Conservation (phyloP, 1,140 invertebrate genomes). For the Drosophila suzukii region DNA sequence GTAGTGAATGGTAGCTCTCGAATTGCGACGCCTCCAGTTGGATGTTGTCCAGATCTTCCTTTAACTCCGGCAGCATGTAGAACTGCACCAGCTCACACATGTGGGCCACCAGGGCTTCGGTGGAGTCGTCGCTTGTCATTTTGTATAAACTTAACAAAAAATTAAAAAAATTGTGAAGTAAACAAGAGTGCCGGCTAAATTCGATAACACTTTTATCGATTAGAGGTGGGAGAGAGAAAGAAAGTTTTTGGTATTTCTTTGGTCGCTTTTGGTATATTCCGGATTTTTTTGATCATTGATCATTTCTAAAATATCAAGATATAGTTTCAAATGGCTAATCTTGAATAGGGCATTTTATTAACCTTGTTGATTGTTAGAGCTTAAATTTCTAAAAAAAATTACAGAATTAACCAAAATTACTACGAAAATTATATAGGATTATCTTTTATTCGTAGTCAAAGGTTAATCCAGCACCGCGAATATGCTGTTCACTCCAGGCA, state of each 20-base stretch:
- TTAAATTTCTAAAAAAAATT: too few species aligned
- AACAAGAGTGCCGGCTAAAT: constrained; percentile 14
- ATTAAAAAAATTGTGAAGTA: background rate
- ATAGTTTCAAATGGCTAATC: too few species aligned
- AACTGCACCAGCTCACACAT: constrained; percentile 55
- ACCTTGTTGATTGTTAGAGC: too few species aligned
- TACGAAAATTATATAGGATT: background rate
- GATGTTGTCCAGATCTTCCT: constrained; percentile 49
- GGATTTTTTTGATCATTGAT: too few species aligned
- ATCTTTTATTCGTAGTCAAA: constrained; percentile 85
- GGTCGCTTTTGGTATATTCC: too few species aligned
- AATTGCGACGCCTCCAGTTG: constrained; percentile 47
- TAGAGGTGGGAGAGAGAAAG: background rate
- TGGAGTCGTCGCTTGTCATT: constrained; percentile 27
- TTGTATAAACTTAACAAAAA: background rate
- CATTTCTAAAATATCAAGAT: too few species aligned
- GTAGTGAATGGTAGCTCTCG: constrained; percentile 41
- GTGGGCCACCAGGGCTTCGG: constrained; percentile 16
- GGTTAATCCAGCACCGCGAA: constrained; percentile 87
- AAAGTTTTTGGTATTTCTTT: too few species aligned
- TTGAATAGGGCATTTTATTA: too few species aligned
- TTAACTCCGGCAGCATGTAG: constrained; percentile 62
- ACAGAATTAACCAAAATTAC: background rate
- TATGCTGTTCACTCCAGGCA: constrained; percentile 89
- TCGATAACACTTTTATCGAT: background rate